Evolutionary conservation across 2,888 invertebrate genomes (phyloP).

Genomic region (Xestia ashworthii): DNA sequence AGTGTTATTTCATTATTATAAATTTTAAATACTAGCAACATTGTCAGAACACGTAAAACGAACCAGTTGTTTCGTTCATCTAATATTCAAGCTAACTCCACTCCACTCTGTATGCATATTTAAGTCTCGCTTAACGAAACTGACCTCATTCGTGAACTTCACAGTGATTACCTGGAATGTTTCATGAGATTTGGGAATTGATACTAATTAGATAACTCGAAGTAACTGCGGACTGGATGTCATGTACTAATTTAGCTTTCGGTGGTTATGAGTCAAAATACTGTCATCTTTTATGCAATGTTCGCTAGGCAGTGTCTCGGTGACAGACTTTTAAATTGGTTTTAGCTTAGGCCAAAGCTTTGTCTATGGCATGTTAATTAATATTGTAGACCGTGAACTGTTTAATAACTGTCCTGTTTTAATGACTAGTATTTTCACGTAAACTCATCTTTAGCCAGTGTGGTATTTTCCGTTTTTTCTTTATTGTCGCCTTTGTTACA

Average conservation of each 20-base stretch:
- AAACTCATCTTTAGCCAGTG: background rate
- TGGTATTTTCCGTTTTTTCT: background rate
- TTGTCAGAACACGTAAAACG: background rate
- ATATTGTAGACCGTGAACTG: background rate
- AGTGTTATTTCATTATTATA: background rate
- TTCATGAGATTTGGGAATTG: constrained; percentile 53
- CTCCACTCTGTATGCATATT: constrained; percentile 31
- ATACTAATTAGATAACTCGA: constrained; percentile 54
- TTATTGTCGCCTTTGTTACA: background rate
- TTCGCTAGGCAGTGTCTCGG: background rate
- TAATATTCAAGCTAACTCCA: constrained; percentile 24
- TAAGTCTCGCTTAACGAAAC: constrained; percentile 45
- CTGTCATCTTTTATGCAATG: constrained; percentile 11
- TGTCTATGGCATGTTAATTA: background rate
- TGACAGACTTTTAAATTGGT: background rate
- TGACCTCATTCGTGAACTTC: constrained; percentile 70
- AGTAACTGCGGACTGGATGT: constrained; percentile 13
- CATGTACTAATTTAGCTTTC: constrained; percentile 12
- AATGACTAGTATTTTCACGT: background rate
- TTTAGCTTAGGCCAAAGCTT: background rate
- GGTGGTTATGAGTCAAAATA: constrained; percentile 1
- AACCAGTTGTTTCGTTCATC: background rate
- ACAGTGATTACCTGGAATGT: constrained; percentile 42
- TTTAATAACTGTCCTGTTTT: background rate
- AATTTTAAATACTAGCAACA: background rate